Evolutionary conservation across 2,797 vertebrate species (phyloP).

Genomic region (Lagodon rhomboides): DNA sequence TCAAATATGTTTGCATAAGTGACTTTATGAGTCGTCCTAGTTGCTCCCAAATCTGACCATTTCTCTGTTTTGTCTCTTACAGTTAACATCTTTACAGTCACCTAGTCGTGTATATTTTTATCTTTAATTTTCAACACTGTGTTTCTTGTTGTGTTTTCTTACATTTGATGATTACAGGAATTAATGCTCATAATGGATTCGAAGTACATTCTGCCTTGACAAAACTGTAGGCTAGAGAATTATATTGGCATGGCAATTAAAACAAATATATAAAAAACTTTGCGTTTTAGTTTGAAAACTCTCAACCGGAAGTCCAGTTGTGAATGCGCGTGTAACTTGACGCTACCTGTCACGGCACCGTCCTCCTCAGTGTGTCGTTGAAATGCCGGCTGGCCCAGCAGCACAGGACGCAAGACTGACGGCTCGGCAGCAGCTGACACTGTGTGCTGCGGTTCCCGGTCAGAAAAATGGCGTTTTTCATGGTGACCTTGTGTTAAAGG

Average conservation of each 20-base stretch:
- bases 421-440: too few species aligned
- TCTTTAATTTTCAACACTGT: neutral
- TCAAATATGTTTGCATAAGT: neutral
- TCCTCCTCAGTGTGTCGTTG: neutral
- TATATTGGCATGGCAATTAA: neutral
- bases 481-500: conserved; percentile 28
- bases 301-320: neutral
- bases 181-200: neutral
- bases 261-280: too few species aligned
- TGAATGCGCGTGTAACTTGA: neutral
- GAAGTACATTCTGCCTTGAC: neutral
- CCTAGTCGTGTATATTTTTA: neutral
- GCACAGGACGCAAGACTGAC: neutral
- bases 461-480: neutral
- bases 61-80: neutral
- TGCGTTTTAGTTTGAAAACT: conserved; percentile 55
- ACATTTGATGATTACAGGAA: too few species aligned
- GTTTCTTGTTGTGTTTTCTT: neutral
- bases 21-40: neutral
- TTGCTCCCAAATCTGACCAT: neutral
- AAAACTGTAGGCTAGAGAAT: too few species aligned
- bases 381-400: conserved; percentile 53
- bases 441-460: too few species aligned
- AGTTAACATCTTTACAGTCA: too few species aligned
- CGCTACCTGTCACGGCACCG: conserved; percentile 52